Evolutionary conservation across 2,113 vertebrate genomes (phyloP).

Genomic region (Apteryx mantelli): DNA sequence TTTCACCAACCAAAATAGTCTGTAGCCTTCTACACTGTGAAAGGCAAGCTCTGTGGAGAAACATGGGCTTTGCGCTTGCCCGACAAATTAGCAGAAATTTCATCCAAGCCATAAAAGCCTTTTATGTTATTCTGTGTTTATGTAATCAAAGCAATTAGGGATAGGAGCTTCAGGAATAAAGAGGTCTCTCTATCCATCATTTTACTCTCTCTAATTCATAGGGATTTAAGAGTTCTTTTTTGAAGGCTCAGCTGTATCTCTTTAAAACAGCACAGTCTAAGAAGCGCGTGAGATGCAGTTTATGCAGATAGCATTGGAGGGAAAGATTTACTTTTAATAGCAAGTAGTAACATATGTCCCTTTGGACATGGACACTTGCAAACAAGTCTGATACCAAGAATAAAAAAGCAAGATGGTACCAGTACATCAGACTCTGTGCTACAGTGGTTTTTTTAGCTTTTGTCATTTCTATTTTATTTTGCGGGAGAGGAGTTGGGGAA

Average conservation of each 20-base stretch:
- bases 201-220: slow-evolving; percentile 33
- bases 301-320: slow-evolving; percentile 32
- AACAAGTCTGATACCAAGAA: slow-evolving; percentile 48
- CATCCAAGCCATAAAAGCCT: slow-evolving; percentile 75
- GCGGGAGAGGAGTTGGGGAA: slow-evolving; percentile 45
- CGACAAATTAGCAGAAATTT: slow-evolving; percentile 63
- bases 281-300: slow-evolving; percentile 5
- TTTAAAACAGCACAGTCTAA: slow-evolving; percentile 38
- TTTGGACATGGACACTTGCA: slow-evolving; percentile 35
- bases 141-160: slow-evolving; percentile 67
- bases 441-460: slow-evolving; percentile 50
- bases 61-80: slow-evolving; percentile 19
- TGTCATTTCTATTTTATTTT: slow-evolving; percentile 61
- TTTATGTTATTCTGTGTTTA: slow-evolving; percentile 63
- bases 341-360: neutral
- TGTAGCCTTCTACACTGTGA: slow-evolving; percentile 68
- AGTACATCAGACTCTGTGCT: slow-evolving; percentile 48
- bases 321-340: slow-evolving; percentile 41
- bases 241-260: slow-evolving; percentile 59
- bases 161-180: slow-evolving; percentile 40
- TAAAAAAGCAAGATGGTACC: slow-evolving; percentile 23
- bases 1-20: slow-evolving; percentile 49
- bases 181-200: slow-evolving; percentile 35
- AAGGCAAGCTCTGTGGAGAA: slow-evolving; percentile 47
- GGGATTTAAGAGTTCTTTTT: slow-evolving; percentile 41